Percentiles rank a stretch among this genome's conserved stretches.
These are phyloP conservation scores for Leptatherina wallacei DNA, from an alignment of 2,797 vertebrate species.

Conservation along the genomic window DNA sequence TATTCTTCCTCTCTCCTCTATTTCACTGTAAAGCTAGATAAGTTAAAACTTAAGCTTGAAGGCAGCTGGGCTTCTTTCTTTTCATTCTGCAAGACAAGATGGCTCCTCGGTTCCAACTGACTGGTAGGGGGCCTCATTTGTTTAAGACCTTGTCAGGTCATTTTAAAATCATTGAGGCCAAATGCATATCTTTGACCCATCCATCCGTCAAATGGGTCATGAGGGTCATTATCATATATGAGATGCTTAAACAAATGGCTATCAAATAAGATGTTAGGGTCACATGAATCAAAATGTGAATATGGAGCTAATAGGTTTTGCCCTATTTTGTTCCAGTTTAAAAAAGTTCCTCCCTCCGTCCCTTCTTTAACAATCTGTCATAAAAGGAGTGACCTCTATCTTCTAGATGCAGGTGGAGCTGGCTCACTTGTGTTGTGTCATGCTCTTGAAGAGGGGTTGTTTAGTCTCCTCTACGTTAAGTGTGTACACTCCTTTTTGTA, in stretches of 20 bases:
- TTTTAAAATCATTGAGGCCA: background rate
- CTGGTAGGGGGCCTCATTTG: background rate
- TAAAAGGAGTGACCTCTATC: background rate
- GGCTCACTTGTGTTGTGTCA: no score
- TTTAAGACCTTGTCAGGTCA: background rate
- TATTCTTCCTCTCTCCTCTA: conserved; percentile 4
- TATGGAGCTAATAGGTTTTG: background rate
- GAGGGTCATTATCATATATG: background rate
- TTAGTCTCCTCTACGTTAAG: background rate
- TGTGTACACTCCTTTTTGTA: background rate
- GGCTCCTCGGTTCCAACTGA: background rate
- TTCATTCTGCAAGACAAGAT: background rate
- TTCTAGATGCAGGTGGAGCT: background rate
- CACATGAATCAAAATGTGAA: background rate
- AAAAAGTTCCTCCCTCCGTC: background rate
- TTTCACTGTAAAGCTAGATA: conserved; percentile 25
- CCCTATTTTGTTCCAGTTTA: background rate
- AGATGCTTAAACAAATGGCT: background rate
- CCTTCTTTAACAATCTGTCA: background rate
- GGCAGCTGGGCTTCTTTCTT: background rate
- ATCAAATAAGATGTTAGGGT: background rate
- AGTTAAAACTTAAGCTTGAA: conserved; percentile 34
- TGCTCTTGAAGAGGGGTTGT: background rate
- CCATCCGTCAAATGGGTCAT: background rate
- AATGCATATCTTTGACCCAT: background rate